Evolutionary conservation across 1,140 invertebrate species (phyloP).

Genomic region (Hylaeus anthracinus): DNA sequence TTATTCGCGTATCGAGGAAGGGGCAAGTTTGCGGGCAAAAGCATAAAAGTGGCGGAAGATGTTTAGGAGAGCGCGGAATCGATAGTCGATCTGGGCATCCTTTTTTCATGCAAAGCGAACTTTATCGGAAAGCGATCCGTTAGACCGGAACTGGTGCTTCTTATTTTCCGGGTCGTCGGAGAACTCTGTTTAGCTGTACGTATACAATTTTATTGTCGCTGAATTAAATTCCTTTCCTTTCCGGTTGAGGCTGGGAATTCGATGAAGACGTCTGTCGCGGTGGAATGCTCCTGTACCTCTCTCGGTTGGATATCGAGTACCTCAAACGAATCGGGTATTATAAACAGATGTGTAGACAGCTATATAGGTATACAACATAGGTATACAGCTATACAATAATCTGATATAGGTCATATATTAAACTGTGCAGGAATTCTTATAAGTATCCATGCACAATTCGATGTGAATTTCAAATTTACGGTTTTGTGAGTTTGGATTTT

Average conservation of each 20-base stretch:
- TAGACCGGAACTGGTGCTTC: conserved; percentile 10
- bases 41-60: no score
- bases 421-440: no score
- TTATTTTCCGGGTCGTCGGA: conserved; percentile 21
- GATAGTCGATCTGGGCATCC: background rate
- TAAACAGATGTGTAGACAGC: no score
- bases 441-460: no score
- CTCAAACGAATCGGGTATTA: background rate
- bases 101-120: background rate
- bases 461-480: no score
- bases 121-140: conserved; percentile 16
- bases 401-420: no score
- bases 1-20: background rate
- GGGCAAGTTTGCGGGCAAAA: background rate
- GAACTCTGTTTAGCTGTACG: conserved; percentile 5
- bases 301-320: background rate
- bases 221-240: conserved; percentile 47
- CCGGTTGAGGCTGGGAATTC: background rate
- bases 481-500: no score
- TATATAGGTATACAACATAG: no score
- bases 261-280: background rate
- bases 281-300: conserved; percentile 10
- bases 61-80: no score
- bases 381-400: no score
- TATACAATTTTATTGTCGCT: conserved; percentile 24